Evolutionary conservation across 2,888 invertebrate species (phyloP), one percentile per base, ranked within the genome.

Genomic region (Aplocera efformata): DNA sequence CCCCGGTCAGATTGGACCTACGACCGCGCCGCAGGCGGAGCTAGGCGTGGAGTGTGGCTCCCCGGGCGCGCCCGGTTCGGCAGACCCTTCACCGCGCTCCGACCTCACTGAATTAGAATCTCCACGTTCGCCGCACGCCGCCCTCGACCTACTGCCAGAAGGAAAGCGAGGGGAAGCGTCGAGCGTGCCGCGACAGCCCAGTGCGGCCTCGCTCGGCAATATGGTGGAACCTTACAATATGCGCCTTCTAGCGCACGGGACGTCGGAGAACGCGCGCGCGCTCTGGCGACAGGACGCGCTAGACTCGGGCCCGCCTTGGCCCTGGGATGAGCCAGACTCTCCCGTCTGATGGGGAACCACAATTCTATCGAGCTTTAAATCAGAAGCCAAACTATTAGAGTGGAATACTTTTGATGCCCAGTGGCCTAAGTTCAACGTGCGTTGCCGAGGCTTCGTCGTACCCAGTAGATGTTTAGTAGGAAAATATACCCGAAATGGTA

Each of bases 261-360:
- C 72, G 27, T 63, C 73, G 23, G 84, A 84, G 43, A 58, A 70
- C 40, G 56, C 69, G 41, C 79, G 85, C 45, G 66, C 67, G 33
- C 77, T 89, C 54, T 89, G 88, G 88, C 76, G 88, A 1, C 88
- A 89, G 70, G 84, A 89, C 73, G 88, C 88, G 47, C 63, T 88
- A 30, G 86, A 86, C 66, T 43, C 80, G 37, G 78, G 63, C 56
- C 84, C 86, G 63, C 85, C 86, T 24, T 86, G 86, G 85, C 83
- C 82, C n/a, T 82, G 84, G 80, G 81, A 80, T 59, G 81, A 83
- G 58, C 83, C 88, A 10, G 88, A 88, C 70, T 85, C 85, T 3
- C 77, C 84, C 36, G 88, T 89, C 27, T 88, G 85, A 84, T 13
- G 28, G 23, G 27, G 22, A 10, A 32, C 38, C 27, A 21, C 31